Base-by-base conservation (phyloP, 2,113 vertebrate species). In the Calonectris borealis region DNA sequence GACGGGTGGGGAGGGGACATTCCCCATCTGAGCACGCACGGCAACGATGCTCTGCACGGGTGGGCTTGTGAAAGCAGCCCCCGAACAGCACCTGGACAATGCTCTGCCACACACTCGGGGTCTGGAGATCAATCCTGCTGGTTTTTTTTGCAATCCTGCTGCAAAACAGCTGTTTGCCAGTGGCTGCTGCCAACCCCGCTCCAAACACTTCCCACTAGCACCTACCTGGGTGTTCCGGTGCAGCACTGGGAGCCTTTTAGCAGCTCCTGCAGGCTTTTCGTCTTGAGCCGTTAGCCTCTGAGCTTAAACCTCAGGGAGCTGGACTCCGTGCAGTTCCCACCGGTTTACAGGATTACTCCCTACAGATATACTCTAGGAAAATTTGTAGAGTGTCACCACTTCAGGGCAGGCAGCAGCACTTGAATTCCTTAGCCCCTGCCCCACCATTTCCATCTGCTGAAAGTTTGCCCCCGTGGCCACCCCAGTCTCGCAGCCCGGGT, bases 11-110 rank as follows among this genome's bases (percentile, higher is more conserved):
- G 15, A 62, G 13, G 38, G 38, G 62, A 32, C 21, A 6, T 15
- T 48, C 27, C 44, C 27, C 54, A 29, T 1, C 15, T 0, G 0
- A 38, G 71, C n/a, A 68, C 3, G 1, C 27, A 10, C 0, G 1
- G 26, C 24, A 26, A 16, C 0, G 4, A 52, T 7, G 40, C n/a
- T 36, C 26, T 2, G 1, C 29, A 42, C 1, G 0, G 26, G 22
- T 24, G 31, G 54, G 11, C 13, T 19, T 32, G 44, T 11, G 16
- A 19, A 44, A 46, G 38, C 48, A 60, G 44, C 34, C 15, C 32
- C 31, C 7, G 11, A 40, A 6, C 11, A 32, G 40, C 10, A 7
- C n/a, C 40, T 10, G 48, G 55, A 14, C 2, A 9, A 46, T 16
- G 24, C 40, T 57, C 44, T 51, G 51, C 42, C 49, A 36, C 2